Conservation (phyloP, 2,797 vertebrate genomes). For the Ctenopoma multispine region DNA sequence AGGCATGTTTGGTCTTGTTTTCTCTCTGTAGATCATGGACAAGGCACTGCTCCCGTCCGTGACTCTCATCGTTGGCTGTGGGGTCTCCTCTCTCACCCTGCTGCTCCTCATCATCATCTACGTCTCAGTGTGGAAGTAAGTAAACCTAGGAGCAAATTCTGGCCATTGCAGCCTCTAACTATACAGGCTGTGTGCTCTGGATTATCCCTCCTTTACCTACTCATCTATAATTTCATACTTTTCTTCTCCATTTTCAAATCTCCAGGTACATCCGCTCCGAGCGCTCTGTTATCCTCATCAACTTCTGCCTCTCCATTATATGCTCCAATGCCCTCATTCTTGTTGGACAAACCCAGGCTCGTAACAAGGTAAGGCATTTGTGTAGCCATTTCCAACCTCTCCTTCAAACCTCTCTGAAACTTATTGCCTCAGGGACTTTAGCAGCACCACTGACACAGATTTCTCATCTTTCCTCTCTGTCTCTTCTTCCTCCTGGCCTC, state of each 20-base stretch:
- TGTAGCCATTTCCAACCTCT: background rate
- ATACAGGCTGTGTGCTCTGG: background rate
- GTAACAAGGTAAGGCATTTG: slow-evolving; percentile 90
- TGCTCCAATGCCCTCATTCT: slow-evolving; percentile 98
- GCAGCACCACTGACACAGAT: slow-evolving; percentile 47
- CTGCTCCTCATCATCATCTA: slow-evolving; percentile 99
- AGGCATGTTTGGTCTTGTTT: slow-evolving; percentile 61
- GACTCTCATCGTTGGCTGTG: slow-evolving; percentile 98
- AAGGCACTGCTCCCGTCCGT: slow-evolving; percentile 94
- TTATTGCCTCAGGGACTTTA: slow-evolving; percentile 29
- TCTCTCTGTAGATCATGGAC: slow-evolving; percentile 91
- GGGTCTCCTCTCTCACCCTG: slow-evolving; percentile 97
- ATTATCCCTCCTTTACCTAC: slow-evolving; percentile 2
- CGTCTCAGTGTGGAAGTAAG: slow-evolving; percentile 99
- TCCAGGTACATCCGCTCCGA: slow-evolving; percentile 98
- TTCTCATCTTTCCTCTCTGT: slow-evolving; percentile 40
- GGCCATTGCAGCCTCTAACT: background rate
- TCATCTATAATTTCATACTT: slow-evolving; percentile 16
- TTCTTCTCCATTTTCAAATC: slow-evolving; percentile 26
- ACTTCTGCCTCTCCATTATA: slow-evolving; percentile 99
- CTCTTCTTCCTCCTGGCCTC: slow-evolving; percentile 29
- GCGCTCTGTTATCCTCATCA: slow-evolving; percentile 98
- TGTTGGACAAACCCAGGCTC: slow-evolving; percentile 95
- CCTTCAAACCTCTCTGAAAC: slow-evolving; percentile 21
- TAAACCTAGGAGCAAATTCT: slow-evolving; percentile 30